Percentiles rank a stretch among this genome's conserved stretches.
Conservation (phyloP, 2,888 invertebrate genomes). For the Watsonalla binaria region DNA sequence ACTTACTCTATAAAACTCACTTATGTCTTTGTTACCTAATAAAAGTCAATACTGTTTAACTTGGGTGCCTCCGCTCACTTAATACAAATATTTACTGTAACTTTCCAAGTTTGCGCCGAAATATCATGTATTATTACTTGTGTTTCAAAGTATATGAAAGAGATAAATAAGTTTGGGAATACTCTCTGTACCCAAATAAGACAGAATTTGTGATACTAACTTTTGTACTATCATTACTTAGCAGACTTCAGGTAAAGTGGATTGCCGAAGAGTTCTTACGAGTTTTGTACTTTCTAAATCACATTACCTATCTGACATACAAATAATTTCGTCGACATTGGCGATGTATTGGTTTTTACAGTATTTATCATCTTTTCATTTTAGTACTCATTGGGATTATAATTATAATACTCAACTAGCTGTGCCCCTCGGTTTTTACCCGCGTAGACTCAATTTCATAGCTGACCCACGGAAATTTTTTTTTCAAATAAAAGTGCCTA, state of each 20-base stretch:
- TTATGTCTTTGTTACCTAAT: neutral
- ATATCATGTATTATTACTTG: neutral
- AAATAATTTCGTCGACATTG: neutral
- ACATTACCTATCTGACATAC: neutral
- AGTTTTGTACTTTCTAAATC: neutral
- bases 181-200: slow-evolving; percentile 9
- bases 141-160: neutral
- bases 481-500: too few species aligned
- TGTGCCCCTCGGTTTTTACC: too few species aligned
- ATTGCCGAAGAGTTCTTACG: slow-evolving; percentile 7
- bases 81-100: neutral
- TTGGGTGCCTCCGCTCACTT: neutral
- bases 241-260: slow-evolving; percentile 12
- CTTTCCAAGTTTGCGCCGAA: neutral
- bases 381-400: too few species aligned
- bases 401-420: too few species aligned
- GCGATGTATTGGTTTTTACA: too few species aligned
- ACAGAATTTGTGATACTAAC: slow-evolving; percentile 16
- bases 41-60: neutral
- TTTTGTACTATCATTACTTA: slow-evolving; percentile 20
- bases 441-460: too few species aligned
- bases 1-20: neutral
- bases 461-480: too few species aligned
- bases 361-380: too few species aligned
- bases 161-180: slow-evolving; percentile 10